Evolutionary conservation across 2,888 invertebrate genomes (phyloP).

Genomic region (Exephanes ischioxanthus): DNA sequence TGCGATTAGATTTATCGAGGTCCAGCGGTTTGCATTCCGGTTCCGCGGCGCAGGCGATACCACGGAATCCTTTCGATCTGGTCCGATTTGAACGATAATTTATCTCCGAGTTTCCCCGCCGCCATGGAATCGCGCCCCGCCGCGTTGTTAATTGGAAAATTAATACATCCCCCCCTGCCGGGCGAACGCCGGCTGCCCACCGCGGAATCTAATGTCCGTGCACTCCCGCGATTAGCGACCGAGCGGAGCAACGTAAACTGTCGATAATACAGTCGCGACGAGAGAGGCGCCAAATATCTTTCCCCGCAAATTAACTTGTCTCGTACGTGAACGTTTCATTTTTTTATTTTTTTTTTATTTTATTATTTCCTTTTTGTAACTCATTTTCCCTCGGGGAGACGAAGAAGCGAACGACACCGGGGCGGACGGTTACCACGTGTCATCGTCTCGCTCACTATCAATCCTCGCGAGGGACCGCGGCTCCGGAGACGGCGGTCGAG

Average conservation of each 20-base stretch:
- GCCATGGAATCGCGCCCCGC: conserved; percentile 73
- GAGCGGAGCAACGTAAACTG: conserved; percentile 21
- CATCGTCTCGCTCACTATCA: conserved; percentile 68
- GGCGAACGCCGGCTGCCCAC: conserved; percentile 58
- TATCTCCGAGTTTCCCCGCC: conserved; percentile 72
- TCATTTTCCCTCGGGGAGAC: conserved; percentile 18
- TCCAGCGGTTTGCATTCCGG: conserved; percentile 12
- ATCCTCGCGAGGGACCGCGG: conserved; percentile 46
- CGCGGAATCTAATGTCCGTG: conserved; percentile 74
- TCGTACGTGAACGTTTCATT: conserved; percentile 54
- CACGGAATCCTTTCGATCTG: conserved; percentile 71
- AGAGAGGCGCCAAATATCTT: conserved; percentile 41
- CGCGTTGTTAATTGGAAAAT: conserved; percentile 79
- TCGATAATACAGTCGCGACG: conserved; percentile 6
- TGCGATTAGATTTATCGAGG: conserved; percentile 68
- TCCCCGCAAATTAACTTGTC: conserved; percentile 67
- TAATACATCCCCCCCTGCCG: conserved; percentile 73
- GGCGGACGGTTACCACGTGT: conserved; percentile 58
- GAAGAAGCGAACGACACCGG: conserved; percentile 37
- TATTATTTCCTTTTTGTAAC: conserved; percentile 6
- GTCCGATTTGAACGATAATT: conserved; percentile 78
- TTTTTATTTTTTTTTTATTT: conserved; percentile 6
- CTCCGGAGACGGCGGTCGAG: conserved; percentile 52
- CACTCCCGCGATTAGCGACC: conserved; percentile 22
- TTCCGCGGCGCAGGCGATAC: conserved; percentile 22